Base-by-base conservation (phyloP, 1,140 invertebrate genomes). In the Coenobita brevimanus region DNA sequence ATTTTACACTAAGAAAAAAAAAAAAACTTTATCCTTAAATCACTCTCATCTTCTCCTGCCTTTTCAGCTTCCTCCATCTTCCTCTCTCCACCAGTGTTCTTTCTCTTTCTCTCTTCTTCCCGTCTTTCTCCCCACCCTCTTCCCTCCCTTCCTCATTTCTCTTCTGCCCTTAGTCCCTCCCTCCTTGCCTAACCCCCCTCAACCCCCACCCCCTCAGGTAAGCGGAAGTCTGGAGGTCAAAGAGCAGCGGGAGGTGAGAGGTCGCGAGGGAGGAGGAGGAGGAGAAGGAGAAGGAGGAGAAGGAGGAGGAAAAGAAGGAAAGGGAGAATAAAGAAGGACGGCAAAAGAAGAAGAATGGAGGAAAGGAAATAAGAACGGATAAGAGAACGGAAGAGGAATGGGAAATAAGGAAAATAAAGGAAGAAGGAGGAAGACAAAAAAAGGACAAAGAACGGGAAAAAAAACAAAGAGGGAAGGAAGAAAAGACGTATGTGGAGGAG, bases 211-310 rank as follows among this genome's bases (percentile, higher is more conserved):
- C 50, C n/a, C n/a, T 4, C n/a, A 30, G 33, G 67, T n/a, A 69
- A 30, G 67, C 67, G 67, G 67, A 69, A 69, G 67, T 69, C 67
- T 69, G 67, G 67, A 69, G 15, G 67, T 69, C 6, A 30, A 69
- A 33, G 33, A 69, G 15, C 27, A 30, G 17, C 6, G 33, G 67
- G 67, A 13, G 67, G 62, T 21, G 17, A 64, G 62, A n/a, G 62
- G 62, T 64, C 62, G 21, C 50, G 62, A 24, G 6, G 62, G 62
- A 64, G 62, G 62, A n/a, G 62, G 62, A 64, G 62, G 62, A 64
- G 62, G 62, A 27, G 62, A 6, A 64, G 62, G 27, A n/a, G 62
- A 4, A n/a, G 62, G 62, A 21, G 27, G 62, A 64, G 62, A 64
- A 24, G n/a, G 62, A 13, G 67, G n/a, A 30, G 17, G 13, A 10